A percentile compares a stretch with the other conserved stretches of the same genome.
Evolutionary conservation across 1,140 invertebrate species (phyloP).

Genomic region (Galendromus occidentalis): DNA sequence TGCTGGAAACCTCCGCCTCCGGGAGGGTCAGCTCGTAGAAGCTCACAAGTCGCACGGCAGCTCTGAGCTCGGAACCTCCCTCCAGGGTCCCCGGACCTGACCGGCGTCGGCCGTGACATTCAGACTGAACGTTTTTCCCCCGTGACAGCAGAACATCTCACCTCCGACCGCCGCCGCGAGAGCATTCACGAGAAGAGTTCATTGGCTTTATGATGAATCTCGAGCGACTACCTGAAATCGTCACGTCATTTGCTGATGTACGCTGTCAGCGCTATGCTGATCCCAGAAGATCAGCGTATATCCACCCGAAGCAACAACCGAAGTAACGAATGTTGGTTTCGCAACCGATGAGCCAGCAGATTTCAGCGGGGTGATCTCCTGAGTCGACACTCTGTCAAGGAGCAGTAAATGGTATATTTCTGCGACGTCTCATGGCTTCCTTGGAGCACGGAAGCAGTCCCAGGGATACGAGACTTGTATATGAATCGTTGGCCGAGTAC

Average conservation of each 20-base stretch:
- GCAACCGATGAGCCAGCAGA: no score
- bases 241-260: no score
- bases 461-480: neutral
- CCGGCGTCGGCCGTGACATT: constrained; percentile 35
- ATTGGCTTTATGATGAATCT: constrained; percentile 24
- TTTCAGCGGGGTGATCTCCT: neutral
- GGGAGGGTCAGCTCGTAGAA: constrained; percentile 39
- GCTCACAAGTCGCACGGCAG: constrained; percentile 36
- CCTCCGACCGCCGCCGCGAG: constrained; percentile 11
- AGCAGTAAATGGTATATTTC: neutral
- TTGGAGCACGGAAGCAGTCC: constrained; percentile 23
- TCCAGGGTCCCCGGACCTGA: constrained; percentile 35
- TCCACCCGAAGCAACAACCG: no score
- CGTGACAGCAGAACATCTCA: constrained; percentile 33
- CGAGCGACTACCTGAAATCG: neutral
- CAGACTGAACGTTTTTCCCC: constrained; percentile 31
- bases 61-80: constrained; percentile 36
- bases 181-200: constrained; percentile 14
- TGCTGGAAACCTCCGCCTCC: constrained; percentile 38
- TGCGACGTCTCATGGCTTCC: neutral
- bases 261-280: no score
- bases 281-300: no score
- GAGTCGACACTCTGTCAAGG: neutral
- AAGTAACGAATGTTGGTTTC: no score
- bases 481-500: neutral